Conservation (phyloP, 2,888 invertebrate genomes). For the Drosophila atripex region DNA sequence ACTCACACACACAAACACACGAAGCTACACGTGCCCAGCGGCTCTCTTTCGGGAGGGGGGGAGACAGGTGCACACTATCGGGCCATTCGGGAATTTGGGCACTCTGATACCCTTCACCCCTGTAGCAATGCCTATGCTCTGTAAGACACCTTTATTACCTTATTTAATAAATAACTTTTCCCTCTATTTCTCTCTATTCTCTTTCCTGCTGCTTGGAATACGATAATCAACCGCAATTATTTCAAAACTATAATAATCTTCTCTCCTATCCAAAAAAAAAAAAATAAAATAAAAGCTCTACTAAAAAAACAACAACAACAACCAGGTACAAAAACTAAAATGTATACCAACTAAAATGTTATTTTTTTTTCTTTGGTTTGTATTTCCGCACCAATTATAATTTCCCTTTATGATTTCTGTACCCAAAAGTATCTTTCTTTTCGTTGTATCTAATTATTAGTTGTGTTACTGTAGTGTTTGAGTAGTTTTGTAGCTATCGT, state of each 20-base stretch:
- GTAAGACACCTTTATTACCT: slow-evolving; percentile 6
- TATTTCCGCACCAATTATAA: slow-evolving; percentile 5
- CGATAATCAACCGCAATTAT: slow-evolving; percentile 57
- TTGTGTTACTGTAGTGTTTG: background rate
- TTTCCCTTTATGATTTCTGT: background rate
- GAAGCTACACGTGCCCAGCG: background rate
- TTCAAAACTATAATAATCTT: slow-evolving; percentile 40
- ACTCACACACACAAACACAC: slow-evolving; percentile 3
- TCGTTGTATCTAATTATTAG: slow-evolving; percentile 13
- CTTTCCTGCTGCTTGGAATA: slow-evolving; percentile 40
- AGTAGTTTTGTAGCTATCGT: background rate
- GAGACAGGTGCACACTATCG: slow-evolving; percentile 3
- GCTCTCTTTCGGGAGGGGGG: background rate
- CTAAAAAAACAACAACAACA: slow-evolving; percentile 84
- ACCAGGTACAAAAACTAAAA: slow-evolving; percentile 76
- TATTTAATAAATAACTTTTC: slow-evolving; percentile 7
- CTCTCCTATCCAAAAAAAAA: slow-evolving; percentile 33
- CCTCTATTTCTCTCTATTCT: slow-evolving; percentile 13
- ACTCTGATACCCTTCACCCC: slow-evolving; percentile 4
- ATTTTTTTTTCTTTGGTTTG: background rate
- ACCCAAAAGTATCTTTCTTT: background rate
- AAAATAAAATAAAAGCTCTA: slow-evolving; percentile 73
- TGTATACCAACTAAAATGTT: slow-evolving; percentile 16
- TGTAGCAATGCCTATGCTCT: slow-evolving; percentile 1
- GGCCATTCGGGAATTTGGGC: background rate